Evolutionary conservation across 2,888 invertebrate species (phyloP).

Genomic region (Eretmocerus hayati): DNA sequence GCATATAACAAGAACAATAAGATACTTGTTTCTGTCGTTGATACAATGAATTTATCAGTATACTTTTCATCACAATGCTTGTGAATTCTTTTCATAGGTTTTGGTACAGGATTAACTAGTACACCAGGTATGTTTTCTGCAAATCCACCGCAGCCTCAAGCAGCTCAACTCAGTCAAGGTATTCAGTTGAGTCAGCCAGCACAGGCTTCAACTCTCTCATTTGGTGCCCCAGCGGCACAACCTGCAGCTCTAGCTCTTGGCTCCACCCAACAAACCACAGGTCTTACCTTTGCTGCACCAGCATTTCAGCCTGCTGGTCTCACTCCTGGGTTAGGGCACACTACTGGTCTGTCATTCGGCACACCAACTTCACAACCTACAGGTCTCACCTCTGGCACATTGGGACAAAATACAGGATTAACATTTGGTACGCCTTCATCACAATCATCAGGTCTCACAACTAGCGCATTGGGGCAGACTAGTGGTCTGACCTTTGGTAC

Average conservation of each 20-base stretch:
- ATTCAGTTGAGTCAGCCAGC: background rate
- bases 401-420: conserved; percentile 25
- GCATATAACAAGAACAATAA: no score
- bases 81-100: no score
- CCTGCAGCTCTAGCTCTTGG: no score
- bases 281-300: no score
- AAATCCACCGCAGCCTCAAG: conserved; percentile 33
- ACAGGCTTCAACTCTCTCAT: background rate
- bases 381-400: conserved; percentile 29
- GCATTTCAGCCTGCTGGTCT: background rate
- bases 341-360: conserved; percentile 37
- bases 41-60: no score
- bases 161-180: no score
- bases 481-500: conserved; percentile 38
- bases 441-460: conserved; percentile 28
- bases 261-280: no score
- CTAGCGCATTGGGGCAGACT: conserved; percentile 25
- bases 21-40: no score
- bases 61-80: no score
- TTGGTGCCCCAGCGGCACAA: no score
- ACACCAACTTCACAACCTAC: conserved; percentile 30
- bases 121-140: no score
- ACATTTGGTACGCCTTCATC: conserved; percentile 36
- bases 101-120: no score
- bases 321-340: background rate